Evolutionary conservation across 2,888 invertebrate genomes (phyloP).

Genomic region (Gerris lacustris): DNA sequence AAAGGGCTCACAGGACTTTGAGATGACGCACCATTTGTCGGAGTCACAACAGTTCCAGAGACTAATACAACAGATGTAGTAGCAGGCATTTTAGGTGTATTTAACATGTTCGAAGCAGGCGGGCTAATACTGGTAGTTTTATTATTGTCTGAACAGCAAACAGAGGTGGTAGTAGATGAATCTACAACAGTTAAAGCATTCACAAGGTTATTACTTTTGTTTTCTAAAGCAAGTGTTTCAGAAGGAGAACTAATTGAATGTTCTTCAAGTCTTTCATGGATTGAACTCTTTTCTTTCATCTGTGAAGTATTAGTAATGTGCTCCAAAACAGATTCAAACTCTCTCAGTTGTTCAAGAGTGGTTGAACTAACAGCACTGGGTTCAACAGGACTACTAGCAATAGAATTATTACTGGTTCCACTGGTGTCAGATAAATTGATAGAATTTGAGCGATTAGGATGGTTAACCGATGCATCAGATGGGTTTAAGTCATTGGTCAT

Average conservation of each 20-base stretch:
- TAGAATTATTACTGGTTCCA: slow-evolving; percentile 30
- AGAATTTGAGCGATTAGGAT: slow-evolving; percentile 1
- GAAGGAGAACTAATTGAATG: slow-evolving; percentile 13
- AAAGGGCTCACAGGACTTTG: slow-evolving; percentile 48
- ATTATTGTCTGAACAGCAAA: slow-evolving; percentile 21
- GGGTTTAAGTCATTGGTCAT: slow-evolving; percentile 23
- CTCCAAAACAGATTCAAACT: slow-evolving; percentile 68
- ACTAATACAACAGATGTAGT: slow-evolving; percentile 42
- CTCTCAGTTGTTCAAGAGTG: slow-evolving; percentile 61
- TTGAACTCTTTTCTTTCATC: slow-evolving; percentile 54
- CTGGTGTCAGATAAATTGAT: slow-evolving; percentile 20
- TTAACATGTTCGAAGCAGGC: slow-evolving; percentile 17
- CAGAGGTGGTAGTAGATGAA: slow-evolving; percentile 27
- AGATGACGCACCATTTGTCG: slow-evolving; percentile 45
- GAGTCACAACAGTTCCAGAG: slow-evolving; percentile 43
- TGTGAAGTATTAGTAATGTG: slow-evolving; percentile 45
- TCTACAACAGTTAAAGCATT: slow-evolving; percentile 26
- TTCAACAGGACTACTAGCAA: slow-evolving; percentile 37
- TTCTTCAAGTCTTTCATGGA: slow-evolving; percentile 33
- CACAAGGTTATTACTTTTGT: slow-evolving; percentile 19
- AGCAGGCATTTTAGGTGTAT: slow-evolving; percentile 33
- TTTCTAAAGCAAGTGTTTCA: slow-evolving; percentile 8
- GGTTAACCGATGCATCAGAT: slow-evolving; percentile 7
- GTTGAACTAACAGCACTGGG: slow-evolving; percentile 55
- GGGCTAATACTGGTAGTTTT: slow-evolving; percentile 2